Base-by-base conservation (phyloP, 2,797 vertebrate species). In the Tenualosa thibaudeaui region DNA sequence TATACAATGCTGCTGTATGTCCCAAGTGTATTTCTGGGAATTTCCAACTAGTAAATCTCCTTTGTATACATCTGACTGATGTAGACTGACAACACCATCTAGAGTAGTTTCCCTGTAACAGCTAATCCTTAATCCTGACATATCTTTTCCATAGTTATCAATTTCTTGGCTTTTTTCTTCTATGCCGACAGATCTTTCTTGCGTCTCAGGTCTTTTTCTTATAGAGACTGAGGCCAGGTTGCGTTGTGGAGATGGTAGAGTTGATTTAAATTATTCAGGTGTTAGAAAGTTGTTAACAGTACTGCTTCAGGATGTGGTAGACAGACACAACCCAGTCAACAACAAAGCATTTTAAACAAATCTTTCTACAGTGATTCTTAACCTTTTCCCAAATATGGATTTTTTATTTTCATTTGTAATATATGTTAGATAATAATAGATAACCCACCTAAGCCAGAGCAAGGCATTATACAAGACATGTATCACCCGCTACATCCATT, bases 351-450 rank as follows among this genome's bases (percentile, higher is more conserved):
- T 84, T 86, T 78, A 89, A 91, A 88, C 89, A 90, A 40, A 78
- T 43, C 88, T 89, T 91, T 91, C 89, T 86, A 60, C 85, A 83
- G 86, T 90, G 83, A 91, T 91, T 91, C 89, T 89, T 85, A 89
- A 85, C 89, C 90, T 86, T 90, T 90, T 86, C 88, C 40, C 71
- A 78, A 40, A 46, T 46, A 92, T 86, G 91, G 90, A 92, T 94
- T 90, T 91, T 92, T 90, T 94, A 94, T 93, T 86, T 90, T 94
- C 91, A 93, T 91, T 93, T 91, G 37, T 78, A 78, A 78, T 78
- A 40, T 22, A 22, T 46, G 71, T 78, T 78, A 78, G 71, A 78
- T 90, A 89, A 90, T 93, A 46, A 78, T 40, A 43, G 40, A 43
- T 78, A 6, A 12, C 84, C 43, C 62, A 71, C 37, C 31, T 83